Evolutionary conservation across 1,140 invertebrate genomes (phyloP), one percentile per base, ranked within the genome.

Genomic region (Aphis craccivora): DNA sequence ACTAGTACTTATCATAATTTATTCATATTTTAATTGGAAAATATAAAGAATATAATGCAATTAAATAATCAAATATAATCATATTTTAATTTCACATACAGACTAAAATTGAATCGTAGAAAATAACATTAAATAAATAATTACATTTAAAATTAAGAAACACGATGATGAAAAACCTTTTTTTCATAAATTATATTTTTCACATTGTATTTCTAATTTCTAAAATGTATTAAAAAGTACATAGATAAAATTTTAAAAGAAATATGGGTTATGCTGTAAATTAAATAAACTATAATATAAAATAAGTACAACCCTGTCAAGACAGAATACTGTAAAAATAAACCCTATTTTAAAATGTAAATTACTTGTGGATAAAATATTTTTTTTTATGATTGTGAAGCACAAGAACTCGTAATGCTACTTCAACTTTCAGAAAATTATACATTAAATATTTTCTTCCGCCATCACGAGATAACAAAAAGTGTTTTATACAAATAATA

Each of bases 341-440:
- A 76, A 76, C 60, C 60, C 30, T 76, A 76, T 76, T 76, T 76
- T 76, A 76, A 76, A 76, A 76, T 76, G 60, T 76, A 76, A 76
- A 76, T 76, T 18, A 76, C 60, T 76, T 76, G 60, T 2, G 30
- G 60, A 76, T 76, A 76, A 76, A 35, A 76, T 76, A 14, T 60
- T 30, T 76, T 76, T 84, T 84, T 84, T 84, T 40, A 84, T 25
- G 83, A 40, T 84, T 43, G 22, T 43, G 22, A 43, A 84, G 37
- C 40, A 84, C 22, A 30, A 43, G 40, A 84, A 84, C 37, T 84
- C 20, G 40, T 84, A 84, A 40, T 84, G 40, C 43, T 43, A 84
- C 37, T 40, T 84, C 23, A n/a, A 5, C 60, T n/a, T 76, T 76
- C 60, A 76, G 14, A 76, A 76, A 76, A 84, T 84, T 40, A 84